Evolutionary conservation across 2,113 vertebrate species (phyloP), one percentile per base, ranked within the genome.

Genomic region (Neogale vison): DNA sequence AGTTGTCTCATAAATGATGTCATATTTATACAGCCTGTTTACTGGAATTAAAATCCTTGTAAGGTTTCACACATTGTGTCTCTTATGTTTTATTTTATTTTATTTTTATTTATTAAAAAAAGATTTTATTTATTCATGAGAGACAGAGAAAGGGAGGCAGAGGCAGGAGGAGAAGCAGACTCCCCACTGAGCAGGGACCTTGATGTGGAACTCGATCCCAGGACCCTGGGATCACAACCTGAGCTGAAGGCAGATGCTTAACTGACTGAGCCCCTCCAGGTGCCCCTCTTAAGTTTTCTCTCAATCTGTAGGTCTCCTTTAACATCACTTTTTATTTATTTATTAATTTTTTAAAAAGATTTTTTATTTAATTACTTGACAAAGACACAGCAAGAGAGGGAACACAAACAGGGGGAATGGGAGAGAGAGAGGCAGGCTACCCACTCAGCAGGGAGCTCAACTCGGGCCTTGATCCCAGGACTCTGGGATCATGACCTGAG

Each of bases 191-290:
- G 31, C 63, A 34, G 63, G 31, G 31, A 67, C 6, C 63, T 31
- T 0, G 0, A 17, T 65, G 29, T 3, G 14, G 63, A 6, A 34
- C 14, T 65, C 14, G 6, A 34, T 65, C 14, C 6, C 63, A 65
- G 63, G 63, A 34, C 31, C 63, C 63, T 65, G 63, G 29, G 29
- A 65, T 65, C 63, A 65, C 2, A 1, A 65, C 63, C 63, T 65
- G 63, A 65, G 63, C 63, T 6, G 13, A 34, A 65, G 63, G 31
- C 63, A 65, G 63, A 65, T 12, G 13, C 63, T 34, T 65, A 65
- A 65, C 63, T 15, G 31, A 65, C 63, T 34, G 63, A 65, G 4
- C 14, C 63, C 31, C 14, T 14, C 63, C 63, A 65, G 63, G 63
- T 31, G 3, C 14, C 63, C 63, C 63, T 65, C 63, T 34, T 65